Conservation (phyloP, 37 sponge, comb jelly and placozoan species). For the Theonella swinhoei region DNA sequence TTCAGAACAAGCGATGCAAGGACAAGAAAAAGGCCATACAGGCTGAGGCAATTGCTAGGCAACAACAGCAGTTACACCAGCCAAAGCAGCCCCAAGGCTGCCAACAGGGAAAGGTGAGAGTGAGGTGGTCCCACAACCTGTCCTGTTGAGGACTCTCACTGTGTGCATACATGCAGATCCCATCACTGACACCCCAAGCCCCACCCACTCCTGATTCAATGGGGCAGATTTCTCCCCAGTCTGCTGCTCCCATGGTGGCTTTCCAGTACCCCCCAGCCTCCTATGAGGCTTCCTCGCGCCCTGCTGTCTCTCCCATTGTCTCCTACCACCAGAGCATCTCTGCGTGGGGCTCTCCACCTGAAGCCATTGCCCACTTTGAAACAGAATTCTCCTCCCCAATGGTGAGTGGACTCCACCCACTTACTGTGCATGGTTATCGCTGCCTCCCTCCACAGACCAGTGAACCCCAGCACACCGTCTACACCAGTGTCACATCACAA, state of each 20-base stretch:
- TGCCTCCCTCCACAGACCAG: constrained; percentile 12
- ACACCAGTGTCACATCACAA: constrained; percentile 17
- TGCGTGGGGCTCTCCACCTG: constrained; percentile 20
- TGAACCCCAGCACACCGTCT: constrained; percentile 28
- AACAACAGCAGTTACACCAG: constrained; percentile 23
- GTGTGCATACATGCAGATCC: constrained; percentile 13
- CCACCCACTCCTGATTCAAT: constrained; percentile 65
- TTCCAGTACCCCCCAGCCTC: constrained; percentile 52
- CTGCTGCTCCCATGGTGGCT: constrained; percentile 25
- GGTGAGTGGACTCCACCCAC: too few relatives aligned
- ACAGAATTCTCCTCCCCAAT: constrained; percentile 17
- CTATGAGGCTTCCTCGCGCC: constrained; percentile 28
- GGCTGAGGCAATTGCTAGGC: constrained; percentile 31
- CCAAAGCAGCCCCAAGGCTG: background rate
- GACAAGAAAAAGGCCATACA: constrained; percentile 94
- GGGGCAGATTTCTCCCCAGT: constrained; percentile 67
- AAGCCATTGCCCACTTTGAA: constrained; percentile 2
- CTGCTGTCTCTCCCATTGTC: constrained; percentile 48
- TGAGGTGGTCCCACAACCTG: constrained; percentile 1
- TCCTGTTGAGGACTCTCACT: too few relatives aligned
- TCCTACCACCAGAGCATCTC: constrained; percentile 7
- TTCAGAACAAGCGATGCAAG: constrained; percentile 98
- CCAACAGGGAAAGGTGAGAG: background rate
- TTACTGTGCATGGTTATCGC: background rate
- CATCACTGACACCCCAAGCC: constrained; percentile 65